Conservation (phyloP, 2,888 invertebrate species). For the Agrochola circellaris region DNA sequence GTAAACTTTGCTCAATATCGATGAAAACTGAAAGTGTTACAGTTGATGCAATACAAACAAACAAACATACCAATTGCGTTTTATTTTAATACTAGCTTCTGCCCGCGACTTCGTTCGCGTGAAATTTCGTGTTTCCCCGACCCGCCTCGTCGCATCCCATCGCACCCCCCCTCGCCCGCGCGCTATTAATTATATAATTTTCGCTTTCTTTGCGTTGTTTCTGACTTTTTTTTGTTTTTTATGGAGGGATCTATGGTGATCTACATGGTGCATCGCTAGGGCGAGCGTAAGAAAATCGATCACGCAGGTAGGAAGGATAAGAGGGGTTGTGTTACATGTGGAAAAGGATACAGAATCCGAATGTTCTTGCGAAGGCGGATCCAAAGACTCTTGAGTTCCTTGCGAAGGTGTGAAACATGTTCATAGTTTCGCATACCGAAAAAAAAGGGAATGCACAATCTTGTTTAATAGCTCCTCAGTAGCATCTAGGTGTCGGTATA, state of each 20-base stretch:
- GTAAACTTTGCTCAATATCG: constrained; percentile 90
- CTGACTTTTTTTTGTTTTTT: neutral
- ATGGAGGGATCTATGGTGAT: neutral
- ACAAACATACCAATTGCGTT: constrained; percentile 87
- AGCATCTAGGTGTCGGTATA: neutral
- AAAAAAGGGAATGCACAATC: neutral
- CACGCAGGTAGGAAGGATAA: neutral
- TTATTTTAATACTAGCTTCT: constrained; percentile 74
- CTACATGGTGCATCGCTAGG: neutral
- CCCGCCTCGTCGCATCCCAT: too few relatives aligned
- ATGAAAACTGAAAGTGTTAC: constrained; percentile 90
- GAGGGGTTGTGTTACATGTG: neutral
- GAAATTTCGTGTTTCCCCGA: too few relatives aligned
- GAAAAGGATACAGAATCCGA: neutral
- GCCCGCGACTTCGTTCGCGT: too few relatives aligned
- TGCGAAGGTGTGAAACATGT: neutral
- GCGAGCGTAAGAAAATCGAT: neutral
- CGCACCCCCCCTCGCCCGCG: too few relatives aligned
- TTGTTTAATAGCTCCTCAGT: neutral
- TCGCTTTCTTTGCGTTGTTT: too few relatives aligned
- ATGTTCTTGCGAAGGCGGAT: neutral
- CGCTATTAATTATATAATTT: too few relatives aligned
- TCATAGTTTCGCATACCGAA: neutral
- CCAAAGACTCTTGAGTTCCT: neutral
- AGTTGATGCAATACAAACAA: constrained; percentile 91